Percentiles rank a stretch among this genome's conserved stretches.
phyloP scores from a whole-genome alignment of 1,140 invertebrate species.

The Orchestia grillus region DNA sequence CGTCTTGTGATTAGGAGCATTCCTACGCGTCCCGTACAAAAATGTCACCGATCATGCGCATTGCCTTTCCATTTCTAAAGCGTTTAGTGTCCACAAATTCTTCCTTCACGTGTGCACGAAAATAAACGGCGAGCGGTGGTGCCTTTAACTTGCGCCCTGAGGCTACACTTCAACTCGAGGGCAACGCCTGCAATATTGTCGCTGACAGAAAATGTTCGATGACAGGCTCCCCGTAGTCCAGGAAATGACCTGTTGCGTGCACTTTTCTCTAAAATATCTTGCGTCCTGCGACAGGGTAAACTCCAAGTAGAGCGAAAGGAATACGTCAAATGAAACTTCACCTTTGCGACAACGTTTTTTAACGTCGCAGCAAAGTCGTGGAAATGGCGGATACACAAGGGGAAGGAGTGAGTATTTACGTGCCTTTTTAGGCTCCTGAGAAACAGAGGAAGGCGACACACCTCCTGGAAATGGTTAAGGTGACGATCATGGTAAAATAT shows the following conservation, averaged over 20 bases:
- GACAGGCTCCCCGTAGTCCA: neutral
- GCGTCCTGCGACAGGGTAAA: neutral
- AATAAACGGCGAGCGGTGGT: too few relatives aligned
- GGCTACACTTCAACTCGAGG: too few relatives aligned
- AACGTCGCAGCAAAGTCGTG: neutral
- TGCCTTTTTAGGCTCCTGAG: neutral
- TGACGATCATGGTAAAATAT: neutral
- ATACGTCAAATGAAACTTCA: neutral
- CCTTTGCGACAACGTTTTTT: neutral
- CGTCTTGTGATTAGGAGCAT: neutral
- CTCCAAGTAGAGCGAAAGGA: neutral
- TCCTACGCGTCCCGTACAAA: neutral
- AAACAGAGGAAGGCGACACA: neutral
- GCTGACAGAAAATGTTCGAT: neutral
- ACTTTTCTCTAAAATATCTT: neutral
- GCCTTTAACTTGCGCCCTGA: too few relatives aligned
- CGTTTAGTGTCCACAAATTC: neutral
- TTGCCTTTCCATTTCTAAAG: neutral
- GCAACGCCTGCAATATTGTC: neutral
- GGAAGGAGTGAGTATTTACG: neutral
- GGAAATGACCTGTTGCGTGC: neutral
- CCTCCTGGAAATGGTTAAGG: neutral
- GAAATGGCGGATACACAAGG: neutral
- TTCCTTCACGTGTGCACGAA: too few relatives aligned
- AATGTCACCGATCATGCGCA: too few relatives aligned